Conservation (phyloP, 2,797 vertebrate species). For the Chelidonichthys spinosus region DNA sequence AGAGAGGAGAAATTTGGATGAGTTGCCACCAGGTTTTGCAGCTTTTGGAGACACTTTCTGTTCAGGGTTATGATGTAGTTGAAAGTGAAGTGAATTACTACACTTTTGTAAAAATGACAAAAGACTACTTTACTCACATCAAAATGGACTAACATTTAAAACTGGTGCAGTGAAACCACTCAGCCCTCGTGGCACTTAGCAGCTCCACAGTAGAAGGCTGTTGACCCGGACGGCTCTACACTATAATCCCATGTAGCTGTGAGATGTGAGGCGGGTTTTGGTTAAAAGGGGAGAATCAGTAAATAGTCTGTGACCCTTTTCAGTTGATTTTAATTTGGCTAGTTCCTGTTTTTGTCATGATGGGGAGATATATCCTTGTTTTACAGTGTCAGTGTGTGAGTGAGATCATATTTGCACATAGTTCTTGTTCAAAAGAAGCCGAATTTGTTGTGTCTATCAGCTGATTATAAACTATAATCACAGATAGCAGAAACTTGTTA, state of each 20-base stretch:
- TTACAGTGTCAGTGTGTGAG: neutral
- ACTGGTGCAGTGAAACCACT: slow-evolving; percentile 15
- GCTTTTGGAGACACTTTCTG: neutral
- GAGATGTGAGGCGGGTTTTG: neutral
- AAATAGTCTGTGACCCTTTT: neutral
- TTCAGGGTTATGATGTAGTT: neutral
- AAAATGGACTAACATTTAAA: slow-evolving; percentile 7
- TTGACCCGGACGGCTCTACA: slow-evolving; percentile 18
- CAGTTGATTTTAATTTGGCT: slow-evolving; percentile 3
- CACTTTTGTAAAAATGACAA: slow-evolving; percentile 14
- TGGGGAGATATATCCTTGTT: neutral
- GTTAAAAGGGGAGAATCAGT: neutral
- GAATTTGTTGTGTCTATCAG: slow-evolving; percentile 1
- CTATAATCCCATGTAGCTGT: slow-evolving; percentile 12
- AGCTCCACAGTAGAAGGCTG: slow-evolving; percentile 3
- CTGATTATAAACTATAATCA: neutral
- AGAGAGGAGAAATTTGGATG: neutral
- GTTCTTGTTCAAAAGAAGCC: neutral
- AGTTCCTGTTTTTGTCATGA: neutral
- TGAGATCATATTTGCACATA: neutral
- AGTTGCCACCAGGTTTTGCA: neutral
- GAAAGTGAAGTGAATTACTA: neutral
- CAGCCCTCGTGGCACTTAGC: slow-evolving; percentile 10
- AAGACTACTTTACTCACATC: slow-evolving; percentile 21
- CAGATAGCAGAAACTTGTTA: neutral